Evolutionary conservation across 2,797 vertebrate species (phyloP), one percentile per base, ranked within the genome.

Genomic region (Syngnathus rostellatus): DNA sequence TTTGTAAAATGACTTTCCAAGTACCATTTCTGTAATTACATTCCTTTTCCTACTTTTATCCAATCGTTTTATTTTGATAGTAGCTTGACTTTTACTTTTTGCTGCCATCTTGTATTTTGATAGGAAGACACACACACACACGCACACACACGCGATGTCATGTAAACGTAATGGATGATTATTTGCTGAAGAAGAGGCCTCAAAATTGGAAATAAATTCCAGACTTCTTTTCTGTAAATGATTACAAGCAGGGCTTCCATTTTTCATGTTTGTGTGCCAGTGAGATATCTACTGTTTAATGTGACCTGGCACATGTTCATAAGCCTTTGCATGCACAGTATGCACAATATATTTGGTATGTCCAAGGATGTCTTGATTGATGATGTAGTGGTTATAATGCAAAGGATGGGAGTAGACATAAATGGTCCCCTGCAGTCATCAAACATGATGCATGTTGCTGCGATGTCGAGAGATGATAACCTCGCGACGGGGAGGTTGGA

Each of bases 371-470:
- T 48, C 4, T 2, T 83, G 85, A 85, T 77, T 82, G 76, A 86
- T 85, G 10, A 70, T 31, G 39, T 43, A 19, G 73, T 68, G 65
- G 74, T 68, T 57, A 76, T 66, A 68, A 72, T 72, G 66, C 60
- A 66, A 57, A 37, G 31, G 63, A 70, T 77, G 65, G 76, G 72
- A 76, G 72, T 77, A 79, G 77, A 80, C 74, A 68, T 75, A 68
- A 72, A 77, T 71, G 73, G 72, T 77, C 8, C 73, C 82, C 74
- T 41, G 72, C 73, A 77, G 83, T 67, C 76, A 77, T 82, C 77
- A 83, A 83, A 80, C 72, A 75, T 77, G 82, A 87, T 87, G 77
- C 74, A 85, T 83, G 85, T 68, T 73, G 77, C 67, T 76, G 63
- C 53, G 73, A 80, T 77, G 71, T 53, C 7, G 63, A 79, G 60